phyloP scores from a whole-genome alignment of 2,888 invertebrate genomes.

The Thereva unica region DNA sequence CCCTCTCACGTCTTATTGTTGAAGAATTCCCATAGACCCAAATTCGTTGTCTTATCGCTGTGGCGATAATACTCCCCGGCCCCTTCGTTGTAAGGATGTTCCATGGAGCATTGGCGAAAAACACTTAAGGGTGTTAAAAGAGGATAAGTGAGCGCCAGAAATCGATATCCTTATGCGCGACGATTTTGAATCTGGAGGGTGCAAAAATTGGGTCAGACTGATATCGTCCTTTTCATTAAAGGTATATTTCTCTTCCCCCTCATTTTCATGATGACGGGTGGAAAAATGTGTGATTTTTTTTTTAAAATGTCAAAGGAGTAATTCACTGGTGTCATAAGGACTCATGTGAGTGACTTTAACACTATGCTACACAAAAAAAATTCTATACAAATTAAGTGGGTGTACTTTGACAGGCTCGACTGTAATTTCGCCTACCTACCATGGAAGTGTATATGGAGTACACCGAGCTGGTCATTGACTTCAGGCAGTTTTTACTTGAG shows the following conservation, averaged over 20 bases:
- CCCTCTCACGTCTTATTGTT: slow-evolving; percentile 4
- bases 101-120: neutral
- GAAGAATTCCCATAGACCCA: slow-evolving; percentile 8
- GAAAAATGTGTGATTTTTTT: too few relatives aligned
- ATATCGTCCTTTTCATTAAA: neutral
- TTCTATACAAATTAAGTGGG: too few relatives aligned
- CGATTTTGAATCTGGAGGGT: neutral
- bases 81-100: neutral
- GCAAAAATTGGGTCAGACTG: slow-evolving; percentile 8
- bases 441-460: too few relatives aligned
- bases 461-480: too few relatives aligned
- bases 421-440: too few relatives aligned
- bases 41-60: neutral
- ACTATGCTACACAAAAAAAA: too few relatives aligned
- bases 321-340: too few relatives aligned
- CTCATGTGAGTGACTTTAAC: too few relatives aligned
- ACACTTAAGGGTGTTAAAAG: slow-evolving; percentile 11
- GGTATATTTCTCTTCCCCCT: neutral
- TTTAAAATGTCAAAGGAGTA: too few relatives aligned
- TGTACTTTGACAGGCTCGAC: too few relatives aligned
- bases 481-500: too few relatives aligned
- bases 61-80: neutral
- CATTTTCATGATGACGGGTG: neutral
- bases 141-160: slow-evolving; percentile 1
- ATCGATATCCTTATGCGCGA: slow-evolving; percentile 9